Conservation (phyloP, 2,888 invertebrate genomes). For the Mellilla xanthometata region DNA sequence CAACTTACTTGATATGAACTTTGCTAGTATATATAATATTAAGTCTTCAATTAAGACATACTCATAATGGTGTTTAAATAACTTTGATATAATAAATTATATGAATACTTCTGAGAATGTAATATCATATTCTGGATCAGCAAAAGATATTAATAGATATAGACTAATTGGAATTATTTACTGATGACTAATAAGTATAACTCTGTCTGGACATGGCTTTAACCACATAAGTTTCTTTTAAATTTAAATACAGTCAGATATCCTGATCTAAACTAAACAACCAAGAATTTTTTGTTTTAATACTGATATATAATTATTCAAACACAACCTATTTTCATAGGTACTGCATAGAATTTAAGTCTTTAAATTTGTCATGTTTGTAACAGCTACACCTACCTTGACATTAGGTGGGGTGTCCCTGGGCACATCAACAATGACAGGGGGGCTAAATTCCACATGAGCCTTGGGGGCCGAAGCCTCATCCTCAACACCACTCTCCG, state of each 20-base stretch:
- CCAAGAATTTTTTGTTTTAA: no score
- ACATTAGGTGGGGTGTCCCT: conserved; percentile 77
- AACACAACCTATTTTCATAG: no score
- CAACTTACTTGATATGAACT: no score
- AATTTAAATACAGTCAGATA: no score
- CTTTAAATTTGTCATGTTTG: no score
- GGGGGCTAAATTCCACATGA: conserved; percentile 87
- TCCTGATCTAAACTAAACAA: no score
- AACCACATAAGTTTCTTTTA: no score
- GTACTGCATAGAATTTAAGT: no score
- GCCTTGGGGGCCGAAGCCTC: conserved; percentile 56
- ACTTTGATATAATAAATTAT: neutral
- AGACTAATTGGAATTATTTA: neutral
- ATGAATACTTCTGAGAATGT: neutral
- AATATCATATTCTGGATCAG: conserved; percentile 4
- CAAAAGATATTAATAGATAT: neutral
- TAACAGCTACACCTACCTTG: conserved; percentile 53
- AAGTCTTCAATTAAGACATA: no score
- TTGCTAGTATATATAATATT: no score
- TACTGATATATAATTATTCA: no score
- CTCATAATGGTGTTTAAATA: no score
- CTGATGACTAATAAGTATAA: neutral
- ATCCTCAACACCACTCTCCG: conserved; percentile 73
- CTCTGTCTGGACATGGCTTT: conserved; percentile 69
- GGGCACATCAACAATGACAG: conserved; percentile 84